Evolutionary conservation across 2,888 invertebrate species (phyloP).

Genomic region (Drosophila mimica): DNA sequence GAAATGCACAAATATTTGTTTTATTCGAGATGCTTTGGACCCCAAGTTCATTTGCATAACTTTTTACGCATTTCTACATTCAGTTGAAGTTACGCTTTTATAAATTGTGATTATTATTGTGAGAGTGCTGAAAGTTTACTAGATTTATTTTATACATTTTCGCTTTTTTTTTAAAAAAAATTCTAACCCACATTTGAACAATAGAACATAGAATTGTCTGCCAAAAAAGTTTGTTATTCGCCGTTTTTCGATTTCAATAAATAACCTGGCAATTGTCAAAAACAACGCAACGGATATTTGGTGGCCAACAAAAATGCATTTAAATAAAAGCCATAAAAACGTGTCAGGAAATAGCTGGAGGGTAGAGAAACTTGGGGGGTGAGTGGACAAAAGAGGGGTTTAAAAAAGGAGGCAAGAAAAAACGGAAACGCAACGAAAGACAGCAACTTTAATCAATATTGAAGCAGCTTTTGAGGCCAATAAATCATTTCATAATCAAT

Average conservation of each 20-base stretch:
- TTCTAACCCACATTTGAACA: conserved; percentile 26
- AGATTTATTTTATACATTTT: conserved; percentile 20
- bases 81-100: neutral
- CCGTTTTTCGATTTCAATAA: conserved; percentile 55
- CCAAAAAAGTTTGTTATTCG: conserved; percentile 29
- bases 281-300: conserved; percentile 66
- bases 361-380: conserved; percentile 35
- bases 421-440: conserved; percentile 22
- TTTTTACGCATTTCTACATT: neutral
- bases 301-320: conserved; percentile 68
- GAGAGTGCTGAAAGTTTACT: conserved; percentile 1
- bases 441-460: conserved; percentile 78
- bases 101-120: conserved; percentile 1
- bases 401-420: conserved; percentile 2
- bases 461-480: conserved; percentile 81
- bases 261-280: conserved; percentile 61
- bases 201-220: conserved; percentile 35
- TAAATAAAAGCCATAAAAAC: conserved; percentile 44
- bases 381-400: neutral
- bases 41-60: conserved; percentile 7
- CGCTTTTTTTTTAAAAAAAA: neutral
- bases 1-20: conserved; percentile 7
- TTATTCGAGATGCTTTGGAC: neutral
- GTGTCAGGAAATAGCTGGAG: conserved; percentile 21
- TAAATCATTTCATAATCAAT: conserved; percentile 83